Evolutionary conservation across 2,888 invertebrate species (phyloP).

Genomic region (Spilosoma lubricipeda): DNA sequence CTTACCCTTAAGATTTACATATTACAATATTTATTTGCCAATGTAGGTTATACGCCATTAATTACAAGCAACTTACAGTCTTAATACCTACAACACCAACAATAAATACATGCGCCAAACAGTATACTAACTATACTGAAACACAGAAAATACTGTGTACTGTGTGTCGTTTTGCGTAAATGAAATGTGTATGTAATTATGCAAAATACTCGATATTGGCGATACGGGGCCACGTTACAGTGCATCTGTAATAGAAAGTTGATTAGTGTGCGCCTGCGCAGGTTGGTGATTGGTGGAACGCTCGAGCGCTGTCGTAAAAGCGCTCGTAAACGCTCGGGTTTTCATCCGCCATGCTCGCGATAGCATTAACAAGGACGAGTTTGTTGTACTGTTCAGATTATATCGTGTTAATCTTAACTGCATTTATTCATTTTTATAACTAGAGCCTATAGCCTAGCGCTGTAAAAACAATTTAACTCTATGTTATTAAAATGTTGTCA

Average conservation of each 20-base stretch:
- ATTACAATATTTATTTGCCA: not conserved
- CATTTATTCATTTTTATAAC: not conserved
- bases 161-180: conserved; percentile 43
- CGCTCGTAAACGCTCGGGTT: conserved; percentile 44
- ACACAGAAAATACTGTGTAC: conserved; percentile 35
- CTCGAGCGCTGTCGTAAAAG: conserved; percentile 39
- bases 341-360: conserved; percentile 42
- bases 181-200: conserved; percentile 60
- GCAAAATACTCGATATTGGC: conserved; percentile 45
- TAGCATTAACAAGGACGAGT: conserved; percentile 58
- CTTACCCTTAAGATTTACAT: not conserved
- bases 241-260: conserved; percentile 56
- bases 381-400: conserved; percentile 17
- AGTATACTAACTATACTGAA: conserved; percentile 18
- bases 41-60: conserved; percentile 1
- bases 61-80: conserved; percentile 11
- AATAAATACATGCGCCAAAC: conserved; percentile 27
- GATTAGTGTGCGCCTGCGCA: conserved; percentile 49
- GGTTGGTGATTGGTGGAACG: conserved; percentile 55
- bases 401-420: conserved; percentile 13
- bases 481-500: no score
- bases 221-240: conserved; percentile 38
- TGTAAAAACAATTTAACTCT: not conserved
- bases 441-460: not conserved
- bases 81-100: conserved; percentile 3